Evolutionary conservation across 2,797 vertebrate species (phyloP), one percentile per base, ranked within the genome.

Genomic region (Pogonophryne albipinna): DNA sequence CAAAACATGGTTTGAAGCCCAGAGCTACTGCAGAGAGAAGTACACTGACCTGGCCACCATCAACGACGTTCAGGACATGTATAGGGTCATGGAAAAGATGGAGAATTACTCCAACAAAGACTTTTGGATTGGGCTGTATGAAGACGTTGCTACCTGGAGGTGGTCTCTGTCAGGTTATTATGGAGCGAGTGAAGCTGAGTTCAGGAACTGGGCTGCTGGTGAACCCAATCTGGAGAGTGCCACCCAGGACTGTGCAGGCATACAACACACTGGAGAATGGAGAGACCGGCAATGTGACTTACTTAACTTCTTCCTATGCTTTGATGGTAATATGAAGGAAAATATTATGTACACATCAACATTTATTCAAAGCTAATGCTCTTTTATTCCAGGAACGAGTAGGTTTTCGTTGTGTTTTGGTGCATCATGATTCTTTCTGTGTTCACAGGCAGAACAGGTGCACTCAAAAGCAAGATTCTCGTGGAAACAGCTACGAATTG

Each of bases 51-150:
- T 85, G 72, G 68, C 66, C 62, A 64, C 77, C 0, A 47, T 79
- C 47, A 41, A 2, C 12, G 31, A 38, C 3, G 2, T 1, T 19
- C 53, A 4, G 19, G 59, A 79, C 65, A 66, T 83, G 53, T 68
- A 51, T 63, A 55, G 10, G 27, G 20, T 63, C 14, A 1, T 75
- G 0, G 63, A 75, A 2, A 9, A 42, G 20, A 76, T 76, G 59
- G 15, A 12, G 6, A 42, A 51, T 6, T 1, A 42, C n/a, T 38
- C 16, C 13, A 23, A 23, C 23, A 23, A 23, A 23, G 17, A 58
- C 13, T 15, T 79, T 59, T 83, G 81, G 81, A 76, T 83, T 6
- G 81, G 76, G 20, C 27, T 83, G 34, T 51, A 83, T 46, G 47
- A 76, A 3, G 72, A 50, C 15, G 11, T 4, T 3, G 0, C 31